Base-by-base conservation (phyloP, 2,888 invertebrate genomes). In the Rotaria macrura region DNA sequence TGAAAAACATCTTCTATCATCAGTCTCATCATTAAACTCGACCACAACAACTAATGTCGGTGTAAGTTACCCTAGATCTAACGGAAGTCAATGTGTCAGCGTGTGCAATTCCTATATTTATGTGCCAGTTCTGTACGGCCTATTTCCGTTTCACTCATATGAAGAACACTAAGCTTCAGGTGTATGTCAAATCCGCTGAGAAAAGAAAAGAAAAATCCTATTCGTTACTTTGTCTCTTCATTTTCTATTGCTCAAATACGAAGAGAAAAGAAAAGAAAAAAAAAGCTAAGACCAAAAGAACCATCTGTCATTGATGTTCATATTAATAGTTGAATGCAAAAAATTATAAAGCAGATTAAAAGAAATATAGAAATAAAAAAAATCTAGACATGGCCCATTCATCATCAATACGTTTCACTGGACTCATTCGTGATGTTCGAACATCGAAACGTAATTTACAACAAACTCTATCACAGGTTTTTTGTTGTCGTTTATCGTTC, bases 351-450 rank as follows among this genome's bases (percentile, higher is more conserved):
- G 17, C 17, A 65, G 17, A 65, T 4, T 7, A 65, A 17, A 29
- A 34, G 9, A 65, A 34, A n/a, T n/a, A n/a, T n/a, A 57, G 29
- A n/a, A 29, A 29, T n/a, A 29, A 17, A 65, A 34, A 65, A 34
- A 20, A 20, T 20, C 6, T 65, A 65, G 38, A 7, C 17, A 65
- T 65, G 34, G 10, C 65, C 34, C 34, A 65, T 34, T 14, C 79
- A 79, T 43, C 7, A 7, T 79, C 79, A 20, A 7, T 43, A 3
- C 79, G 79, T 43, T 79, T 43, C 43, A 43, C 40, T 7, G 79
- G 79, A 3, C 9, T 79, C n/a, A 79, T 79, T 43, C 43, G 79
- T n/a, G 79, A 79, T 79, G 79, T 79, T n/a, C 43, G 79, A 43
- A 12, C 65, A 65, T 65, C 65, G 1, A 34, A 34, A 65, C 65